Evolutionary conservation across 2,888 invertebrate species (phyloP).

Genomic region (Chloroclystis v-ata): DNA sequence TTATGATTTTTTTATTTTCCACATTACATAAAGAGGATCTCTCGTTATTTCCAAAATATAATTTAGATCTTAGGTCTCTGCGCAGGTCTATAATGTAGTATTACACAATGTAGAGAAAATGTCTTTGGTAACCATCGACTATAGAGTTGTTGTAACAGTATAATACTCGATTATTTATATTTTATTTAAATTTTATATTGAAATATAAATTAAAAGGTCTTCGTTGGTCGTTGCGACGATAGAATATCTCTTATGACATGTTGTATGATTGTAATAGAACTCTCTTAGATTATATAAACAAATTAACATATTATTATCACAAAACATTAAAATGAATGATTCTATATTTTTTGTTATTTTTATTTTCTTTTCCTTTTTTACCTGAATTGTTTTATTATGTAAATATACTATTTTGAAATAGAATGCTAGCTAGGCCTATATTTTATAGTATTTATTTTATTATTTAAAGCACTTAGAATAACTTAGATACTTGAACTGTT

Average conservation of each 20-base stretch:
- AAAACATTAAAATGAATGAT: slow-evolving; percentile 72
- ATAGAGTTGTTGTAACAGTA: slow-evolving; percentile 69
- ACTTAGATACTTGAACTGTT: slow-evolving; percentile 29
- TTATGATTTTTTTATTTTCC: slow-evolving; percentile 45
- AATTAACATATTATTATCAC: slow-evolving; percentile 62
- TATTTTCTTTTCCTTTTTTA: slow-evolving; percentile 28
- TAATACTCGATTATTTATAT: slow-evolving; percentile 77
- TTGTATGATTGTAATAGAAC: slow-evolving; percentile 69
- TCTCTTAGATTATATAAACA: slow-evolving; percentile 64
- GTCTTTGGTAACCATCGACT: slow-evolving; percentile 70
- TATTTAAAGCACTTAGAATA: slow-evolving; percentile 15
- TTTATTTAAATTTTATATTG: slow-evolving; percentile 68
- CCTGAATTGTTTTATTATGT: slow-evolving; percentile 17
- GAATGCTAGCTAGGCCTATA: slow-evolving; percentile 17
- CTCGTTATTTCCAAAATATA: slow-evolving; percentile 55
- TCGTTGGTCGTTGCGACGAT: slow-evolving; percentile 65
- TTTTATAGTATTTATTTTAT: slow-evolving; percentile 4
- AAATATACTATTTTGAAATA: slow-evolving; percentile 1
- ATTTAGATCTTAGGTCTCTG: slow-evolving; percentile 40
- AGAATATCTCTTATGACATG: slow-evolving; percentile 50
- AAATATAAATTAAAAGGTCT: slow-evolving; percentile 57
- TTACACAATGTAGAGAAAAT: slow-evolving; percentile 33
- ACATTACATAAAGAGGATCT: slow-evolving; percentile 58
- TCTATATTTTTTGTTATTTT: slow-evolving; percentile 51
- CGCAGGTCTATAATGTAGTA: slow-evolving; percentile 33